These are phyloP conservation scores for Polyergus mexicanus DNA, from an alignment of 1,140 invertebrate species.

Conservation along the genomic window DNA sequence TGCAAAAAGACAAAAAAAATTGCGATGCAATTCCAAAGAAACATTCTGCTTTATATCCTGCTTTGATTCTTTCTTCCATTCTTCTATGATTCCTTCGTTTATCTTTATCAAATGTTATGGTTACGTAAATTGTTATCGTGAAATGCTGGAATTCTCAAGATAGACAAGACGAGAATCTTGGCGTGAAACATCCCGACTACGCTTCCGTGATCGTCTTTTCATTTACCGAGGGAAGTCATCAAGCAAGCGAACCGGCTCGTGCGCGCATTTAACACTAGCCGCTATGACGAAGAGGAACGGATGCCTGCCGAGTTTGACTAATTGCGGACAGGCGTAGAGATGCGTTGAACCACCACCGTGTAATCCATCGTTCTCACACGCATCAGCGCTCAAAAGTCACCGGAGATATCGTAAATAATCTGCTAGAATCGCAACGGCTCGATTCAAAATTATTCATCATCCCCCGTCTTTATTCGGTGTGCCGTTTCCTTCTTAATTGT, in stretches of 20 bases:
- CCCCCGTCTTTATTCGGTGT: neutral
- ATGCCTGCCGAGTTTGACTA: conserved; percentile 52
- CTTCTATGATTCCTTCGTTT: neutral
- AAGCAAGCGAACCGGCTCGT: neutral
- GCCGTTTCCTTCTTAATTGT: neutral
- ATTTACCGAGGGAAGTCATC: conserved; percentile 59
- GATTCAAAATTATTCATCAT: neutral
- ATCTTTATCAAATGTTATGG: neutral
- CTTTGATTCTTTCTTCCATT: neutral
- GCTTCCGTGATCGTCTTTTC: conserved; percentile 50
- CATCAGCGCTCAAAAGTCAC: conserved; percentile 4
- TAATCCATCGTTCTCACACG: conserved; percentile 21
- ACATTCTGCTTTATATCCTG: neutral
- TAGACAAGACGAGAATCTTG: conserved; percentile 64
- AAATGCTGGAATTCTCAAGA: conserved; percentile 65
- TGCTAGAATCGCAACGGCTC: neutral
- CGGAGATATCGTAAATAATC: neutral
- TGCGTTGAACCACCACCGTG: conserved; percentile 15
- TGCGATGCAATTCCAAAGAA: neutral
- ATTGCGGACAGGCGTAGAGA: conserved; percentile 61
- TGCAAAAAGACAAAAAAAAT: neutral
- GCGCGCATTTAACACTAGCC: conserved; percentile 46
- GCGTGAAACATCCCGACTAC: conserved; percentile 37
- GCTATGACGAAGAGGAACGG: conserved; percentile 56
- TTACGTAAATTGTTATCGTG: conserved; percentile 60